A percentile compares a stretch with the other conserved stretches of the same genome.
These are phyloP conservation scores for Diaprepes abbreviatus DNA, from an alignment of 2,888 invertebrate species.

Conservation along the genomic window DNA sequence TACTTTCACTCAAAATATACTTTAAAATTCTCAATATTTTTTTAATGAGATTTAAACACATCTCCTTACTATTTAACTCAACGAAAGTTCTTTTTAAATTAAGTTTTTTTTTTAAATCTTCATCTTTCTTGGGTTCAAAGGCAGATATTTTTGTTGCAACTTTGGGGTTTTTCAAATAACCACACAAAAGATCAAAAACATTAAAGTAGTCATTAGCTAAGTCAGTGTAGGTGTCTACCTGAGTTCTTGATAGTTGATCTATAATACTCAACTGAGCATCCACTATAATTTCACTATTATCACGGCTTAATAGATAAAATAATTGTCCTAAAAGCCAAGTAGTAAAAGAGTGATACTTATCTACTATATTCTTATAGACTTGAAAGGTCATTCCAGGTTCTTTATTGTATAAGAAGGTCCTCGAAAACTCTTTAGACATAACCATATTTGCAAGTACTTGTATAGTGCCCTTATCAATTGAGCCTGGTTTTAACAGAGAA, in stretches of 20 bases:
- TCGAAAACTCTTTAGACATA: constrained; percentile 72
- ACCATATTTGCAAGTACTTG: constrained; percentile 74
- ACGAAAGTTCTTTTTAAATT: constrained; percentile 60
- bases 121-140: constrained; percentile 68
- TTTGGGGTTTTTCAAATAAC: constrained; percentile 65
- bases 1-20: constrained; percentile 55
- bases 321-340: constrained; percentile 78
- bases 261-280: constrained; percentile 73
- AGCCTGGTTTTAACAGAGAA: constrained; percentile 72
- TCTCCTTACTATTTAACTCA: constrained; percentile 54
- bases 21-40: constrained; percentile 59
- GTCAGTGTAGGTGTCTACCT: constrained; percentile 69
- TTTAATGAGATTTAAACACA: constrained; percentile 56
- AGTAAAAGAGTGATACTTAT: constrained; percentile 71
- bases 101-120: constrained; percentile 58
- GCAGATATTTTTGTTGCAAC: constrained; percentile 64
- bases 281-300: constrained; percentile 70
- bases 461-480: constrained; percentile 69
- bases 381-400: constrained; percentile 68
- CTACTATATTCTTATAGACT: constrained; percentile 66
- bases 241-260: constrained; percentile 69
- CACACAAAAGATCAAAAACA: constrained; percentile 66
- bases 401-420: constrained; percentile 70
- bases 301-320: constrained; percentile 74
- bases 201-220: constrained; percentile 70